Evolutionary conservation across 2,888 invertebrate genomes (phyloP).

Genomic region (Drosophila prostipennis): DNA sequence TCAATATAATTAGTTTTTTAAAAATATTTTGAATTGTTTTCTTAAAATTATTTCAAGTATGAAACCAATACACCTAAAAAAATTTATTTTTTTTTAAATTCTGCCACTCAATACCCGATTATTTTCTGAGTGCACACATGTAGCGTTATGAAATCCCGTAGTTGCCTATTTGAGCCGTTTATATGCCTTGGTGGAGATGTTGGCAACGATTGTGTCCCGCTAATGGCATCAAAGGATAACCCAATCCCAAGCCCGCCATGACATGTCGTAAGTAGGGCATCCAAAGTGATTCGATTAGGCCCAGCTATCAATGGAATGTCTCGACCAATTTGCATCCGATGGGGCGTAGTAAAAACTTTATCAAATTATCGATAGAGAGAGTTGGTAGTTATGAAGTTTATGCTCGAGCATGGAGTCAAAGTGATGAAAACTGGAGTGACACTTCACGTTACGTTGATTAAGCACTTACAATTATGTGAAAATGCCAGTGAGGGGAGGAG

Average conservation of each 20-base stretch:
- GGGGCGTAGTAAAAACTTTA: conserved; percentile 22
- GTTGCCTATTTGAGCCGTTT: conserved; percentile 11
- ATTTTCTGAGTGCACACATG: conserved; percentile 1
- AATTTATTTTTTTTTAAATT: too few relatives aligned
- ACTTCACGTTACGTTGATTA: conserved; percentile 36
- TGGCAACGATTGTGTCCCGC: conserved; percentile 16
- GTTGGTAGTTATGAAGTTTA: neutral
- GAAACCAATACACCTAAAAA: too few relatives aligned
- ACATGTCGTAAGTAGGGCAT: conserved; percentile 2
- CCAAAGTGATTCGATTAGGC: conserved; percentile 41
- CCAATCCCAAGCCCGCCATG: conserved; percentile 14
- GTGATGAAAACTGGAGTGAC: conserved; percentile 33
- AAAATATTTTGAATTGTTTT: too few relatives aligned
- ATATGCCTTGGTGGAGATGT: neutral
- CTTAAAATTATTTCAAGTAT: too few relatives aligned
- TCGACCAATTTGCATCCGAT: conserved; percentile 28
- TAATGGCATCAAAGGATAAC: conserved; percentile 31
- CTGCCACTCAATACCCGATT: too few relatives aligned
- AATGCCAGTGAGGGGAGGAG: neutral
- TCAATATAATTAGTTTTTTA: too few relatives aligned
- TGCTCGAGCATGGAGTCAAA: conserved; percentile 1
- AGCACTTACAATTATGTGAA: conserved; percentile 26
- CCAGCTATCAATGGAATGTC: conserved; percentile 32
- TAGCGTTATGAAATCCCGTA: conserved; percentile 27
- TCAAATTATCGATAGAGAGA: conserved; percentile 14